These are phyloP conservation scores for Liposcelis brunnea DNA, from an alignment of 2,888 invertebrate genomes.

Conservation along the genomic window DNA sequence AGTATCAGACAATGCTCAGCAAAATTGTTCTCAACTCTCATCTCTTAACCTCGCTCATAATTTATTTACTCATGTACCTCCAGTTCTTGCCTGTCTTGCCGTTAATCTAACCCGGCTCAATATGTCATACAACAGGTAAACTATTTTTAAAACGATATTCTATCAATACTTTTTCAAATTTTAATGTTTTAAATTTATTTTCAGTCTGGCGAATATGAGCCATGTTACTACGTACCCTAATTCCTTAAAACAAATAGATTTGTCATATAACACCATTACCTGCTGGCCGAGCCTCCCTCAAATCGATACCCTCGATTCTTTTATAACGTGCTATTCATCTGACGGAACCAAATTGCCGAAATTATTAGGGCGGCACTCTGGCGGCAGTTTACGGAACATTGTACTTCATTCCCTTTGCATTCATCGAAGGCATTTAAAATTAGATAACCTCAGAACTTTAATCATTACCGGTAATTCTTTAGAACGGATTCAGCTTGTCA, in stretches of 20 bases:
- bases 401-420: slow-evolving; percentile 67
- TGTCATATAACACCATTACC: slow-evolving; percentile 80
- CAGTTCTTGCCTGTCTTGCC: slow-evolving; percentile 77
- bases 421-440: slow-evolving; percentile 64
- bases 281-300: slow-evolving; percentile 79
- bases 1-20: slow-evolving; percentile 31
- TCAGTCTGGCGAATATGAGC: slow-evolving; percentile 41
- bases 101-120: slow-evolving; percentile 73
- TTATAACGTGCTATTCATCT: slow-evolving; percentile 53
- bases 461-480: slow-evolving; percentile 76
- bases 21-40: slow-evolving; percentile 43
- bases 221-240: slow-evolving; percentile 81
- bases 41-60: slow-evolving; percentile 81
- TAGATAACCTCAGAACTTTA: slow-evolving; percentile 66
- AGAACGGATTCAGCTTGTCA: slow-evolving; percentile 59
- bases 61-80: slow-evolving; percentile 72
- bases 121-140: slow-evolving; percentile 71
- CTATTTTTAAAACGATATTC: slow-evolving; percentile 9
- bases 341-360: slow-evolving; percentile 16
- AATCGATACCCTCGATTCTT: slow-evolving; percentile 38
- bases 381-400: slow-evolving; percentile 38
- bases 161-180: too few relatives aligned
- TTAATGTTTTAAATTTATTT: too few relatives aligned
- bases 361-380: slow-evolving; percentile 20
- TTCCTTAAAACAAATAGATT: slow-evolving; percentile 74